Conservation (phyloP, 2,113 vertebrate species). For the Crotophaga sulcirostris region DNA sequence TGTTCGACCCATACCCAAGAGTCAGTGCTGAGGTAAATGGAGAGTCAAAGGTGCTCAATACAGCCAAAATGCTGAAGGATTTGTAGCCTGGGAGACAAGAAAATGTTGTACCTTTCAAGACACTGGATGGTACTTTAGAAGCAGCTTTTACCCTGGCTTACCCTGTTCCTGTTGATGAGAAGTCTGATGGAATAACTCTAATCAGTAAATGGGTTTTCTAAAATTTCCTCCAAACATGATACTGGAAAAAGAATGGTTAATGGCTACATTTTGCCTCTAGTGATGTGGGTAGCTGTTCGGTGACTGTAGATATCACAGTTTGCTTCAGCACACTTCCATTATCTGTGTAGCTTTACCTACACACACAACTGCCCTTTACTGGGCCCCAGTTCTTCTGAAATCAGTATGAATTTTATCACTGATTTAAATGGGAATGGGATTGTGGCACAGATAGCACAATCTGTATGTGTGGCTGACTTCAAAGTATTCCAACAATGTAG, state of each 20-base stretch:
- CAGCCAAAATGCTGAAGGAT: not conserved
- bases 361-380: not conserved
- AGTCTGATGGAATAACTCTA: not conserved
- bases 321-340: not conserved
- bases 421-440: not conserved
- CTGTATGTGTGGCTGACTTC: not conserved
- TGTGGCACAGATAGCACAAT: not conserved
- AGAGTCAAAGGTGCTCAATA: not conserved
- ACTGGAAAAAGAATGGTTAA: not conserved
- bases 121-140: not conserved
- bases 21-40: not conserved
- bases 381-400: not conserved
- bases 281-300: not conserved
- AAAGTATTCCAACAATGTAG: not conserved
- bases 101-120: not conserved
- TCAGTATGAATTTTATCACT: not conserved
- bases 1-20: not conserved
- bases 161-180: not conserved
- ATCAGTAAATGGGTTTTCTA: not conserved
- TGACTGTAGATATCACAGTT: not conserved
- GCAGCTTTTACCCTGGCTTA: not conserved
- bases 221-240: not conserved
- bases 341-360: not conserved
- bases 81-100: not conserved
- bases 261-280: not conserved